These are phyloP conservation scores for Trachemys scripta DNA, from an alignment of 2,113 vertebrate species.

Conservation along the genomic window DNA sequence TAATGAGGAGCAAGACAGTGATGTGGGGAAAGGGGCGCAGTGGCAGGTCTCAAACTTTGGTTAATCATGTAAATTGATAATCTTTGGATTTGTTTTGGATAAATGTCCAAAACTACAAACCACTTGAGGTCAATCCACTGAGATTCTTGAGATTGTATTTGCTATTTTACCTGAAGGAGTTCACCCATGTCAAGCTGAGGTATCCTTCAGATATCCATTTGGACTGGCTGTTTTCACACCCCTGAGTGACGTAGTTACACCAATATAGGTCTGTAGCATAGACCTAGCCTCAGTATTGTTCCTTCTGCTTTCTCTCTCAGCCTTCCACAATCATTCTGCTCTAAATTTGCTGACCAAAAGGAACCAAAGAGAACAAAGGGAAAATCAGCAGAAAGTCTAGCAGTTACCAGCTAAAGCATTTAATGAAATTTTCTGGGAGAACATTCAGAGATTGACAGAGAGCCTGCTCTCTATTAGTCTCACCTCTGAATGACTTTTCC, in stretches of 20 bases:
- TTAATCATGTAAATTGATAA: background rate
- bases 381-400: background rate
- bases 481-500: conserved; percentile 7
- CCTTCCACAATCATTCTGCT: background rate
- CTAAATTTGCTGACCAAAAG: background rate
- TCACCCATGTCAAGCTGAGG: background rate
- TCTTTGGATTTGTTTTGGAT: background rate
- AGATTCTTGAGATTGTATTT: background rate
- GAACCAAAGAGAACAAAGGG: background rate
- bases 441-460: background rate
- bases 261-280: background rate
- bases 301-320: background rate
- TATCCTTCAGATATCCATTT: background rate
- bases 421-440: background rate
- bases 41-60: background rate
- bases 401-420: background rate
- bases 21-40: background rate
- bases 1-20: background rate
- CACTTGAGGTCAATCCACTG: background rate
- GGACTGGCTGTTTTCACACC: background rate
- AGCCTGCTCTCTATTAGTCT: background rate
- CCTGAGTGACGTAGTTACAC: background rate
- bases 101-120: background rate
- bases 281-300: background rate
- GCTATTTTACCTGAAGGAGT: background rate